Evolutionary conservation across 2,113 vertebrate genomes (phyloP), one percentile per base, ranked within the genome.

Genomic region (Podarcis cretensis): DNA sequence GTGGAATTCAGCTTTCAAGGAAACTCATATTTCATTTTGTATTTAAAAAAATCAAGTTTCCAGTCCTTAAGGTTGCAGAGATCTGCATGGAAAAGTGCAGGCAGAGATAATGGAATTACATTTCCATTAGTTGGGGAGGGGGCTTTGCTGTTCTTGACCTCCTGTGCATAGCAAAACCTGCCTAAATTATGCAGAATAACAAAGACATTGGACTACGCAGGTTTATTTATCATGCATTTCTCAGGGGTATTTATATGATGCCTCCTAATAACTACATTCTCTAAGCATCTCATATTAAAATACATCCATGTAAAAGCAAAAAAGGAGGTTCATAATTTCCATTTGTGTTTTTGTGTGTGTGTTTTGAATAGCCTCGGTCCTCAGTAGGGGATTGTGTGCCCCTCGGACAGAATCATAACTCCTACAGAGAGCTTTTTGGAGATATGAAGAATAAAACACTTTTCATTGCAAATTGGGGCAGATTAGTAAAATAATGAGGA

Each of bases 401-500:
- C 37, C 7, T 1, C 21, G 68, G 35, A 54, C 27, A 10, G 16
- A 5, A 87, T n/a, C 23, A 2, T 16, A 7, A 4, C 59, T 65
- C 35, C 80, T 23, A 48, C 9, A 1, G 73, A 68, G 81, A 57
- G 59, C 59, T 21, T 35, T 54, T 54, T 48, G 10, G 59, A 77
- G 40, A 69, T 35, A 68, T 6, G 13, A 16, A 20, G 20, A 54
- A 54, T n/a, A 68, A 83, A 83, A 54, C 40, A 68, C 40, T 77
- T n/a, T 68, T 20, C 27, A 7, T 54, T 77, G 73, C 73, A 35
- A 83, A 54, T 5, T 57, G 87, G 81, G 63, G 43, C 59, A 68
- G 87, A 88, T 78, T 30, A 83, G 81, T 54, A 37, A 66, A 77
- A 43, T 68, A 77, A 88, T 78, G 57, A 83, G 30, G 40, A 59